These are phyloP conservation scores for Hippolais icterina DNA, from an alignment of 2,113 vertebrate genomes.

Conservation along the genomic window DNA sequence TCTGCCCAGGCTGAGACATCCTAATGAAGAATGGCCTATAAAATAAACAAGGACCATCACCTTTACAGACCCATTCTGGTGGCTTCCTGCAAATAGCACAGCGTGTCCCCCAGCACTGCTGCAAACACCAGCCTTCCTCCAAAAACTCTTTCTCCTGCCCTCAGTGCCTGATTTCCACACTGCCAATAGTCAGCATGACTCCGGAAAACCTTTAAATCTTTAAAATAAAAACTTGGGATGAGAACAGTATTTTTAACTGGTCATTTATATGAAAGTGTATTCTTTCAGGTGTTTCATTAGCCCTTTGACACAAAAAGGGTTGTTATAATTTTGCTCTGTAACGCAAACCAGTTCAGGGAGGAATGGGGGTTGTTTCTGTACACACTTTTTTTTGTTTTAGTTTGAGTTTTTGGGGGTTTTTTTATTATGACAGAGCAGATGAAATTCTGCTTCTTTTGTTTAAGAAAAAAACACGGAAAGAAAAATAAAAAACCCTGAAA, in stretches of 20 bases:
- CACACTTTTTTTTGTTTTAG: no score
- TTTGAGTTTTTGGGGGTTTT: neutral
- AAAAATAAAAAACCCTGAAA: neutral
- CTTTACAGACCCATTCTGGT: neutral
- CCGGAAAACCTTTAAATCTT: neutral
- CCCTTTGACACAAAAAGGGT: neutral
- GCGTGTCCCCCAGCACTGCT: neutral
- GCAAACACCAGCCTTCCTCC: neutral
- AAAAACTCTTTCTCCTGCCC: neutral
- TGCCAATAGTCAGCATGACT: neutral
- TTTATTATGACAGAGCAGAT: neutral
- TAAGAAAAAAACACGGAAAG: neutral
- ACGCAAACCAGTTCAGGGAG: neutral
- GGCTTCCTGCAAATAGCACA: neutral
- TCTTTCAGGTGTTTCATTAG: neutral
- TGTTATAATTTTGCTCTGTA: neutral
- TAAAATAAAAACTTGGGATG: neutral
- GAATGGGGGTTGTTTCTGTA: neutral
- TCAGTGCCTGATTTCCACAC: fast-evolving
- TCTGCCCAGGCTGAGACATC: neutral
- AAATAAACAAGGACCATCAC: neutral
- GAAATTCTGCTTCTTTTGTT: neutral
- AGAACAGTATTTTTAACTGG: neutral
- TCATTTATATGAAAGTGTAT: neutral
- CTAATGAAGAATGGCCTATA: neutral